Base-by-base conservation (phyloP, 2,797 vertebrate species). In the Notamacropus eugenii region DNA sequence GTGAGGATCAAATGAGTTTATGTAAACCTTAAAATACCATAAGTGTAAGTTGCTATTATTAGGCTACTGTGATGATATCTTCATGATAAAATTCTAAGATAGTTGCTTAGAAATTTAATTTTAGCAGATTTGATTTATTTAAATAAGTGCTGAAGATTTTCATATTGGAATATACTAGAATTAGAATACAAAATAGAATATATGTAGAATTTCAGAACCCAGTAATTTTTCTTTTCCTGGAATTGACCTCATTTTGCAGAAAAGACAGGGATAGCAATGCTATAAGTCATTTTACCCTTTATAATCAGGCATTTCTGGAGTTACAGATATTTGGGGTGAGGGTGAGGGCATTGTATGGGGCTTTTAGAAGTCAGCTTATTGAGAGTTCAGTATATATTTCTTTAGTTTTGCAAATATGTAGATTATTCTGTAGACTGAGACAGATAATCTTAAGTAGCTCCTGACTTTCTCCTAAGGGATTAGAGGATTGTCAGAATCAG, bases 81-180 rank as follows among this genome's bases (percentile, higher is more conserved):
- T 82, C 19, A 82, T 82, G 56, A 92, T 87, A 92, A 91, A 94
- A 59, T 29, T 91, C 92, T 54, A 27, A 52, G 40, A 16, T 96
- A 62, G 1, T 87, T 16, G 59, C 57, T 97, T 96, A 95, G 56
- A 90, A 56, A 55, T 2, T 11, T 95, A 4, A 55, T 29, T 8
- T 94, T 34, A 91, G 31, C 94, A 28, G 95, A 8, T 95, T 58
- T 54, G 90, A 91, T 95, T 90, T 96, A 93, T 62, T 94, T 55
- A 94, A 24, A 96, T 97, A 14, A 91, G 94, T 97, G 94, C 93
- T 95, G 74, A 95, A 57, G 92, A 91, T 90, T 93, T 87, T 11
- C 96, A 92, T 97, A 90, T 92, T 93, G 54, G 10, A 50, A 62
- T 93, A 95, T 19, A 95, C 34, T 96, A 96, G 56, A 27, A 57